A percentile compares a stretch with the other conserved stretches of the same genome.
Evolutionary conservation across 1,140 invertebrate genomes (phyloP).

Genomic region (Thrips palmi): DNA sequence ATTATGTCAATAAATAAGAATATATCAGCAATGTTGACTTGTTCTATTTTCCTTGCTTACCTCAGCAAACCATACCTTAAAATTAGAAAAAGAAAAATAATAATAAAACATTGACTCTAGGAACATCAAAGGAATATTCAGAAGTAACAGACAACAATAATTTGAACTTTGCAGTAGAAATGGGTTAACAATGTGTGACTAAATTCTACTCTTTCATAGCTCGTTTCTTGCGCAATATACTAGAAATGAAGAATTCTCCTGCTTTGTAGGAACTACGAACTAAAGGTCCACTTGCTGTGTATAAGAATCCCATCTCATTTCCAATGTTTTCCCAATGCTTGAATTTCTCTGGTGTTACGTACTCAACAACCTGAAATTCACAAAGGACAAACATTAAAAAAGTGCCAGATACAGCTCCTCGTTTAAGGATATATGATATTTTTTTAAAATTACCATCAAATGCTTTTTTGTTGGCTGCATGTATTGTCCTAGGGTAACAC

Average conservation of each 20-base stretch:
- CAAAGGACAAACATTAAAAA: background rate
- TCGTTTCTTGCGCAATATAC: slow-evolving; percentile 44
- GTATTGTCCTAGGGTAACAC: slow-evolving; percentile 94
- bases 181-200: too few relatives aligned
- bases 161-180: too few relatives aligned
- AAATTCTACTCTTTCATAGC: background rate
- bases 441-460: slow-evolving; percentile 43
- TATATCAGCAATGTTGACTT: too few relatives aligned
- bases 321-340: slow-evolving; percentile 78
- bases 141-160: too few relatives aligned
- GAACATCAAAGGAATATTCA: too few relatives aligned
- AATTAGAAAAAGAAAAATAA: too few relatives aligned
- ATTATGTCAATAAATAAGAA: too few relatives aligned
- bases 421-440: background rate
- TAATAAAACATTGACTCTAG: too few relatives aligned
- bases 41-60: too few relatives aligned
- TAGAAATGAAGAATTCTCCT: slow-evolving; percentile 78
- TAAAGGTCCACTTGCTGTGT: slow-evolving; percentile 92
- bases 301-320: slow-evolving; percentile 78
- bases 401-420: background rate
- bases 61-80: too few relatives aligned
- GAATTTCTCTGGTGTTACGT: slow-evolving; percentile 92
- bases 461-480: slow-evolving; percentile 98
- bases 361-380: slow-evolving; percentile 54
- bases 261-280: slow-evolving; percentile 96